Percentiles rank a stretch among this genome's conserved stretches.
Evolutionary conservation across 2,888 invertebrate species (phyloP).

Genomic region (Fissipunctia ypsillon): DNA sequence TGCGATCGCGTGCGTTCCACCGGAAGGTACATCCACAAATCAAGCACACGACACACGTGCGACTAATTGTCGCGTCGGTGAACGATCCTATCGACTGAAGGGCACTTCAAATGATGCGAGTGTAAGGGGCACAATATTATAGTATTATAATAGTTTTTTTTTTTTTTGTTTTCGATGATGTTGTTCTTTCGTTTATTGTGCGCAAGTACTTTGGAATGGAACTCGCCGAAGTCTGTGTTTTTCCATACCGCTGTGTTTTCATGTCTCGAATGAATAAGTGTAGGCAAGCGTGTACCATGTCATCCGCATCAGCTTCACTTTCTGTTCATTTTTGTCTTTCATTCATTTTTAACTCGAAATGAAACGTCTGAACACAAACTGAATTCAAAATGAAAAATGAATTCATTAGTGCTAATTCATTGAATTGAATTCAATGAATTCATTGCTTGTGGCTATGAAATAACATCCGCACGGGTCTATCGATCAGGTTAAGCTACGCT

Average conservation of each 20-base stretch:
- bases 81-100: constrained; percentile 44
- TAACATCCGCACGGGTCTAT: no score
- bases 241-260: no score
- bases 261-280: not conserved
- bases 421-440: no score
- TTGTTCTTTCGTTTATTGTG: not conserved
- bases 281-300: not conserved
- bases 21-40: constrained; percentile 82
- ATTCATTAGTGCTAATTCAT: no score
- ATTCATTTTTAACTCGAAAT: no score
- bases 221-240: not conserved
- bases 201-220: not conserved
- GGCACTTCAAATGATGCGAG: constrained; percentile 30
- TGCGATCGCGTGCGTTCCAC: constrained; percentile 78
- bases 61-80: constrained; percentile 72
- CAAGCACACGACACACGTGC: constrained; percentile 78
- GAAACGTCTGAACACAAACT: no score
- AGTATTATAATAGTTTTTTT: constrained; percentile 26
- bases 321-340: no score
- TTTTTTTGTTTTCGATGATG: constrained; percentile 1
- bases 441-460: no score
- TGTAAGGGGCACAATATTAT: constrained; percentile 24
- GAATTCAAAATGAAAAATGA: not conserved
- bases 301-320: not conserved
- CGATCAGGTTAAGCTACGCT: no score